Evolutionary conservation across 2,113 vertebrate species (phyloP), one percentile per base, ranked within the genome.

Genomic region (Hyaena hyaena): DNA sequence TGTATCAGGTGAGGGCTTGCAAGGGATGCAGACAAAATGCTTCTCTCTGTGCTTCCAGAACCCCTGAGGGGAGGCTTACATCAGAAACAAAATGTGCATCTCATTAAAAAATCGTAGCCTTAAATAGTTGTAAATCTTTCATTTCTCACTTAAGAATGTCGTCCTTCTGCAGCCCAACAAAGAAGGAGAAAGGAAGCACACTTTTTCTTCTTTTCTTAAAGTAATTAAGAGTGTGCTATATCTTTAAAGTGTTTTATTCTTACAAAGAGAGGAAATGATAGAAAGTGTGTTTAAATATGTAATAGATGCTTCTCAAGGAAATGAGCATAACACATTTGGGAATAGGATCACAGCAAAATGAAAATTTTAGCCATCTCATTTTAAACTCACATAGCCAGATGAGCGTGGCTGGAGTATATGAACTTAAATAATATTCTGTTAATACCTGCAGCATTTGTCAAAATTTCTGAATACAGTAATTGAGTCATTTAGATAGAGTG

Each of bases 221-320:
- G 84, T 95, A 97, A 77, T 97, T 92, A 93, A 93, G 77, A 48
- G 45, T 87, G 81, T 73, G 35, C 28, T 81, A 1, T 90, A 68
- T 74, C 58, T 93, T 90, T 93, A 85, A 71, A 90, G 68, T 50
- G 63, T n/a, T 95, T 95, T 74, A 92, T 90, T 90, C 69, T 69
- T 92, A 77, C 80, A 96, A 93, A 95, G 84, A 92, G 93, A 93
- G 39, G 84, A 96, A 77, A 90, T 68, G 50, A 96, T 58, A 16
- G 53, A 76, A 97, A 95, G 1, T 33, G 15, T 95, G 82, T 88
- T 96, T 88, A 92, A 92, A 98, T 95, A 96, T 94, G 31, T 94
- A 95, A 94, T 95, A 69, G 84, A 92, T 77, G 69, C 69, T 97
- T 98, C 90, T 97, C 93, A 95, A 96, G 95, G 74, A 93, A 97